These are phyloP conservation scores for Zoanthus gigantus DNA, from an alignment of 92 coral and sea anemone genomes.

Conservation along the genomic window DNA sequence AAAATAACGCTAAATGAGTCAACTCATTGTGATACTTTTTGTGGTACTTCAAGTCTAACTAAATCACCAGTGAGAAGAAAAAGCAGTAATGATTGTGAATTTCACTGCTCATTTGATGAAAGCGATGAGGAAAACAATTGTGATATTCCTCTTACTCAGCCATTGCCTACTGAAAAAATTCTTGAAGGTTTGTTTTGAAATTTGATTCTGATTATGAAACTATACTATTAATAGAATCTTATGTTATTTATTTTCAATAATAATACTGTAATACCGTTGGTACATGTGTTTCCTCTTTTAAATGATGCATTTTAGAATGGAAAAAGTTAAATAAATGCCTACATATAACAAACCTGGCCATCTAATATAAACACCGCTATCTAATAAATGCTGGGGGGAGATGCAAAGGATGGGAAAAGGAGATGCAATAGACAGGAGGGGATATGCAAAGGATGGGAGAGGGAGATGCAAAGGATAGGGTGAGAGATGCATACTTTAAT, in stretches of 20 bases:
- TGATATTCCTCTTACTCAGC: slow-evolving; percentile 70
- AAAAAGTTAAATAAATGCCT: too few relatives aligned
- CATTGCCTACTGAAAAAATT: slow-evolving; percentile 56
- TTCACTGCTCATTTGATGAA: slow-evolving; percentile 78
- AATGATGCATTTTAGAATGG: too few relatives aligned
- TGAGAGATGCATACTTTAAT: too few relatives aligned
- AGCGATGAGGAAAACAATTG: slow-evolving; percentile 62
- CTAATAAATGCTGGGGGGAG: too few relatives aligned
- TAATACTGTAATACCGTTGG: neutral
- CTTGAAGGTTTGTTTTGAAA: slow-evolving; percentile 63
- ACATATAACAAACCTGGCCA: too few relatives aligned
- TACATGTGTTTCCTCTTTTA: too few relatives aligned
- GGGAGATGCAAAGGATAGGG: too few relatives aligned
- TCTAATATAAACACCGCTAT: too few relatives aligned
- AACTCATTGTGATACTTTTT: neutral
- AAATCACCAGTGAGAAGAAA: slow-evolving; percentile 16
- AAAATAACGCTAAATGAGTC: neutral
- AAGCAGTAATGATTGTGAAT: slow-evolving; percentile 49
- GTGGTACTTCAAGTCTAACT: neutral
- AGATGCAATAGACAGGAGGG: too few relatives aligned
- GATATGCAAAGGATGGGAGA: too few relatives aligned
- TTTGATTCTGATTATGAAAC: neutral
- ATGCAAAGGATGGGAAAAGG: too few relatives aligned
- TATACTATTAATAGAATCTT: neutral
- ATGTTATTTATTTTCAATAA: neutral